phyloP scores from a whole-genome alignment of 2,113 vertebrate species.

The Antechinus stuartii region DNA sequence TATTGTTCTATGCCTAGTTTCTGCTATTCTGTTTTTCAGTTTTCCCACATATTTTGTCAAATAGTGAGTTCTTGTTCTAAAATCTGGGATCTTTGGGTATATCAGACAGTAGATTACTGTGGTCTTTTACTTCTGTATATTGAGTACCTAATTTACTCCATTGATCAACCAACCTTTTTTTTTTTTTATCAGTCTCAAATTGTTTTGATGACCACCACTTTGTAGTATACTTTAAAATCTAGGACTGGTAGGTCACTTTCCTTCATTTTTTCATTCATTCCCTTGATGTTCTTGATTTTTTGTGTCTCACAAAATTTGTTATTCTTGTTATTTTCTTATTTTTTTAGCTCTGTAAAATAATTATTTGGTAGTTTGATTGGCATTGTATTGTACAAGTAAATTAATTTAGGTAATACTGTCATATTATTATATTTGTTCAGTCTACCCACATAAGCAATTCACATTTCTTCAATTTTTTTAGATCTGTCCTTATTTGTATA shows the following conservation, averaged over 20 bases:
- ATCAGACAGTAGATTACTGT: background rate
- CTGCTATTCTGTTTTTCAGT: background rate
- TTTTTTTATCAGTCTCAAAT: background rate
- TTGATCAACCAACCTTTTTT: background rate
- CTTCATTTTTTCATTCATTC: background rate
- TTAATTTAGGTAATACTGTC: background rate
- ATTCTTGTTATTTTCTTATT: no score
- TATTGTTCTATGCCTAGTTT: background rate
- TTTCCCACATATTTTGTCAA: background rate
- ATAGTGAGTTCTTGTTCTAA: background rate
- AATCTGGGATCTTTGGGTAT: background rate
- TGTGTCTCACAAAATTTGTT: no score
- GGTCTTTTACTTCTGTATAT: background rate
- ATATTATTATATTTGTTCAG: background rate
- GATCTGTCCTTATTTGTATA: background rate
- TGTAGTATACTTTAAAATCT: background rate
- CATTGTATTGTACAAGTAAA: no score
- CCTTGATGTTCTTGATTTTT: no score
- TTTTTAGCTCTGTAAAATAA: no score
- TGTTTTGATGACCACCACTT: background rate
- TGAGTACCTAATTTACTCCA: background rate
- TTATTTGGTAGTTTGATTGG: no score
- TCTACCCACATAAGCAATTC: background rate
- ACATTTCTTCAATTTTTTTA: background rate
- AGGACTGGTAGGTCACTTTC: background rate